A percentile compares a stretch with the other conserved stretches of the same genome.
phyloP scores from a whole-genome alignment of 2,888 invertebrate genomes.

The Sinelater perroti region DNA sequence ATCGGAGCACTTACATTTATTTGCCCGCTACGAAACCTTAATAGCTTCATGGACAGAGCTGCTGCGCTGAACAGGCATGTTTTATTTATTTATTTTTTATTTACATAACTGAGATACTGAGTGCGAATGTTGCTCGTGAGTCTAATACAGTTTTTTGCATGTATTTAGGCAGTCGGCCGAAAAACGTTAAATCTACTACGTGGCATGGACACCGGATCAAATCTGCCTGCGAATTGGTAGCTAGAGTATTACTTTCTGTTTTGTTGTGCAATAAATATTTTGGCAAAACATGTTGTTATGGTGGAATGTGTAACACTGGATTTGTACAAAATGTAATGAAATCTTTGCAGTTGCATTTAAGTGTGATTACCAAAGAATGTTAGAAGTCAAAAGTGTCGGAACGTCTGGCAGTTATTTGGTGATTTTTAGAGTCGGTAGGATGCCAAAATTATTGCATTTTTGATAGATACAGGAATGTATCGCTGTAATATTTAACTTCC shows the following conservation, averaged over 20 bases:
- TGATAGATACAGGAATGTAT: not conserved
- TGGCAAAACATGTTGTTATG: slow-evolving; percentile 19
- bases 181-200: slow-evolving; percentile 28
- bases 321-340: slow-evolving; percentile 21
- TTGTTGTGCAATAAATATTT: slow-evolving; percentile 34
- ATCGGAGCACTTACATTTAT: slow-evolving; percentile 38
- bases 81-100: slow-evolving; percentile 22
- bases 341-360: slow-evolving; percentile 26
- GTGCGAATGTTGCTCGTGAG: slow-evolving; percentile 14
- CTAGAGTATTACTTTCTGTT: slow-evolving; percentile 32
- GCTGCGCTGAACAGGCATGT: slow-evolving; percentile 35
- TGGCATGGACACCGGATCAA: slow-evolving; percentile 33
- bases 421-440: not conserved
- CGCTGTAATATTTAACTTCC: slow-evolving; percentile 1
- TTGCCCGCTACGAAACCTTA: slow-evolving; percentile 37
- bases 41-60: slow-evolving; percentile 34
- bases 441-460: not conserved
- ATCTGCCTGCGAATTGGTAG: slow-evolving; percentile 34
- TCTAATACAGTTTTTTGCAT: slow-evolving; percentile 37
- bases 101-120: slow-evolving; percentile 15
- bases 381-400: slow-evolving; percentile 22
- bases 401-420: slow-evolving; percentile 4
- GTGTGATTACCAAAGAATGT: slow-evolving; percentile 29
- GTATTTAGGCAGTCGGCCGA: slow-evolving; percentile 33
- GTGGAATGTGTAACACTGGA: slow-evolving; percentile 21